Evolutionary conservation across 2,113 vertebrate genomes (phyloP).

Genomic region (Hypomesus transpacificus): DNA sequence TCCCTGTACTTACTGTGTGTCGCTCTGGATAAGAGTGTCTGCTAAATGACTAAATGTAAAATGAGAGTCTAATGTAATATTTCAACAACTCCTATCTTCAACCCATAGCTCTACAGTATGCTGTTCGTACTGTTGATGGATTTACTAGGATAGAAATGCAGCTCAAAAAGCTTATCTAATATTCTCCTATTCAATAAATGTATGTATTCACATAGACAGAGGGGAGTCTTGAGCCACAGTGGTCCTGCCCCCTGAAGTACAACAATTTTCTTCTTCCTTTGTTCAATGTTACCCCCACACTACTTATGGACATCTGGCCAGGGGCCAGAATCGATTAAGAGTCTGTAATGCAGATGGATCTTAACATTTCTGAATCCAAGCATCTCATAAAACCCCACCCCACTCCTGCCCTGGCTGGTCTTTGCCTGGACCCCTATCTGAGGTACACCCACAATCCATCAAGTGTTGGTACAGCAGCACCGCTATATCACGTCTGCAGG

Average conservation of each 20-base stretch:
- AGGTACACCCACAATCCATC: slow-evolving; percentile 33
- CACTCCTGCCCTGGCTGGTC: not conserved
- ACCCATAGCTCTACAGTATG: too few relatives aligned
- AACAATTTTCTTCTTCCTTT: too few relatives aligned
- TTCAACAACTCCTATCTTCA: not conserved
- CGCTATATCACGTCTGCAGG: slow-evolving; percentile 22
- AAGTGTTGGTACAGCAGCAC: slow-evolving; percentile 1
- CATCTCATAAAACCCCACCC: not conserved
- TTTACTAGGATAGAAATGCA: not conserved
- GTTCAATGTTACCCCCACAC: not conserved
- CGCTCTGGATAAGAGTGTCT: too few relatives aligned
- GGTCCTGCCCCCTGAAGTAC: too few relatives aligned
- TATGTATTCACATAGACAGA: too few relatives aligned
- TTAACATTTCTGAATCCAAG: slow-evolving; percentile 41
- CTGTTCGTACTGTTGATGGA: not conserved
- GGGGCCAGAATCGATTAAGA: slow-evolving; percentile 43
- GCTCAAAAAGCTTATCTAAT: not conserved
- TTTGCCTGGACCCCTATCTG: not conserved
- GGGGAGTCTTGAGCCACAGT: too few relatives aligned
- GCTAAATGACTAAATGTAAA: too few relatives aligned
- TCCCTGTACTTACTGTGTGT: too few relatives aligned
- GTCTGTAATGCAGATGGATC: slow-evolving; percentile 38
- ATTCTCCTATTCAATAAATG: too few relatives aligned
- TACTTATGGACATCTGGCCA: slow-evolving; percentile 58
- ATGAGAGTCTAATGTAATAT: not conserved